Evolutionary conservation across 2,113 vertebrate genomes (phyloP).

Genomic region (Oryzias celebensis): DNA sequence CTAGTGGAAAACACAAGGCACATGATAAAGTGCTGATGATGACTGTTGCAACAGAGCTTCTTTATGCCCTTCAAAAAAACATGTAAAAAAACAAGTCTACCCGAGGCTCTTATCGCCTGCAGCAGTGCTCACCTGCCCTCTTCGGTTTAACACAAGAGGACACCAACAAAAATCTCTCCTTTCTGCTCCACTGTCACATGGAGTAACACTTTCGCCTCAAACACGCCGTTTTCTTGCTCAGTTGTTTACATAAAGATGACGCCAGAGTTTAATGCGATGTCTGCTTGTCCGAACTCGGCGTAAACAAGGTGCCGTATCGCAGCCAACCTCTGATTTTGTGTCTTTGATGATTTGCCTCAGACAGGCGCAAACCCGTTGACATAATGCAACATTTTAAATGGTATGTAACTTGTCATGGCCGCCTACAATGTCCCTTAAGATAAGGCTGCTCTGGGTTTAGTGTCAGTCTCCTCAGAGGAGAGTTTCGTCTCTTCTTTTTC

Average conservation of each 20-base stretch:
- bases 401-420: slow-evolving; percentile 61
- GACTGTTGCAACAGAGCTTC: slow-evolving; percentile 41
- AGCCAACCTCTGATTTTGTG: slow-evolving; percentile 62
- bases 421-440: slow-evolving; percentile 62
- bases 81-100: slow-evolving; percentile 16
- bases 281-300: slow-evolving; percentile 43
- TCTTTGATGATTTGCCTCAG: slow-evolving; percentile 71
- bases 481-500: slow-evolving; percentile 18
- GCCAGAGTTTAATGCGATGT: slow-evolving; percentile 45
- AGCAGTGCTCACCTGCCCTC: slow-evolving; percentile 73
- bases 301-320: slow-evolving; percentile 54
- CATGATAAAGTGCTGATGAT: slow-evolving; percentile 39
- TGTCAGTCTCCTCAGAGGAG: slow-evolving; percentile 44
- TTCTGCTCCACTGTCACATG: slow-evolving; percentile 40
- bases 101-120: slow-evolving; percentile 63
- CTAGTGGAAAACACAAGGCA: slow-evolving; percentile 37
- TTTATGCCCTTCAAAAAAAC: slow-evolving; percentile 51
- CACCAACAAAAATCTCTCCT: slow-evolving; percentile 23
- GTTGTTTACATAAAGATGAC: slow-evolving; percentile 47
- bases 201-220: slow-evolving; percentile 35
- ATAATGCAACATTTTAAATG: slow-evolving; percentile 63
- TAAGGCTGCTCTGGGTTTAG: slow-evolving; percentile 57
- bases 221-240: slow-evolving; percentile 25
- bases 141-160: slow-evolving; percentile 63
- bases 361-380: slow-evolving; percentile 46